Percentiles rank a stretch among this genome's conserved stretches.
These are phyloP conservation scores for Chaetura pelagica DNA, from an alignment of 2,113 vertebrate genomes.

Conservation along the genomic window DNA sequence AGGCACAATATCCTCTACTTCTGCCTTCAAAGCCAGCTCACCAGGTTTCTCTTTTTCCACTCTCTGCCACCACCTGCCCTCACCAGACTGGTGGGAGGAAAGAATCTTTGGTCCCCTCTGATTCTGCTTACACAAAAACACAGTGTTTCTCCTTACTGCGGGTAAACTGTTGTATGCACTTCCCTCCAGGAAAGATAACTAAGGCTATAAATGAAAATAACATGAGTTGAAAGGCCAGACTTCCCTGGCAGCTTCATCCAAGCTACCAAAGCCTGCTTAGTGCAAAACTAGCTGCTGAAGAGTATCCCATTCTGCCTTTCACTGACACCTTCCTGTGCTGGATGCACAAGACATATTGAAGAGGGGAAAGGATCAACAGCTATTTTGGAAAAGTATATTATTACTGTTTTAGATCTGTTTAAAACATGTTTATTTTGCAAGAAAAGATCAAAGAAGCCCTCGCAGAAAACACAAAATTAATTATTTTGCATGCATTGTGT, in stretches of 20 bases:
- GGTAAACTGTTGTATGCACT: not conserved
- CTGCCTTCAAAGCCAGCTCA: not conserved
- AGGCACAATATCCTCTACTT: not conserved
- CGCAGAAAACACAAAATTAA: slow-evolving; percentile 10
- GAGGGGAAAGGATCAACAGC: not conserved
- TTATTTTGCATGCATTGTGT: slow-evolving; percentile 20
- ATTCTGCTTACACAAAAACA: not conserved
- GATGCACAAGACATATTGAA: not conserved
- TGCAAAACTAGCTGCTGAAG: not conserved
- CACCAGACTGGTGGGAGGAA: not conserved
- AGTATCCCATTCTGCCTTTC: not conserved
- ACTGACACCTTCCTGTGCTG: not conserved
- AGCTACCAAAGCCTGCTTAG: not conserved
- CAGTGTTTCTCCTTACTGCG: not conserved
- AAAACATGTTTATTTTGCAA: slow-evolving; percentile 22
- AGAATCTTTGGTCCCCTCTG: not conserved
- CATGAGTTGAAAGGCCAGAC: not conserved
- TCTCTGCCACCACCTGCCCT: not conserved
- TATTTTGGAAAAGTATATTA: not conserved
- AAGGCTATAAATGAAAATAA: not conserved
- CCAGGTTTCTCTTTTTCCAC: not conserved
- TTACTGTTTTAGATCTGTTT: not conserved
- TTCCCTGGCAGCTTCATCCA: not conserved
- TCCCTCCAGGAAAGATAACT: not conserved
- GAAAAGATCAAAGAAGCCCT: not conserved